phyloP scores from a whole-genome alignment of 92 coral and sea anemone genomes.

The Epizoanthus illoricatus region DNA sequence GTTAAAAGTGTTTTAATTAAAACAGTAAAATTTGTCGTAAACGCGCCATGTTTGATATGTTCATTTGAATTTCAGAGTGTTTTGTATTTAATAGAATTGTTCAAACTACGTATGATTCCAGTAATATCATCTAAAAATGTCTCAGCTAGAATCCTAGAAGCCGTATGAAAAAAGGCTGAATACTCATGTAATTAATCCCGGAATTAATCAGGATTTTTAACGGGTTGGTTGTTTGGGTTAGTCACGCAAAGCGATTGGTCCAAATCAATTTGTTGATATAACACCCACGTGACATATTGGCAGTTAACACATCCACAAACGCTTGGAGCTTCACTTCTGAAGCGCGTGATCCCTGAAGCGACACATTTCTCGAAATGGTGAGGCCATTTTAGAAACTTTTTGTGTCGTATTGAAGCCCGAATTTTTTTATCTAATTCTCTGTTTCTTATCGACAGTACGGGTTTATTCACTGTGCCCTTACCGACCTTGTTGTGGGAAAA shows the following conservation, averaged over 20 bases:
- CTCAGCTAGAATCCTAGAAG: too few relatives aligned
- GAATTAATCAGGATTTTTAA: background rate
- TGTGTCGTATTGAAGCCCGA: background rate
- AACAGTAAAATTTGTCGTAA: too few relatives aligned
- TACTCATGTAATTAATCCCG: background rate
- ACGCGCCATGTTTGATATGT: too few relatives aligned
- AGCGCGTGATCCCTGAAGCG: background rate
- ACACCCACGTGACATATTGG: constrained; percentile 23
- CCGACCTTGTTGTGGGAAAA: constrained; percentile 89
- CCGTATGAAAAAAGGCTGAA: too few relatives aligned
- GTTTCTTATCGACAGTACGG: constrained; percentile 74
- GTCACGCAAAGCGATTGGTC: constrained; percentile 20
- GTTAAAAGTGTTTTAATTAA: too few relatives aligned
- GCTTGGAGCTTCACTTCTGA: background rate
- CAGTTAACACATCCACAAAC: background rate
- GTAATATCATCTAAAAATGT: too few relatives aligned
- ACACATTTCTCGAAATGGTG: background rate
- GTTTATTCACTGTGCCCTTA: constrained; percentile 92
- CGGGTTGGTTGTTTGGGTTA: background rate
- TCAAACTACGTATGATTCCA: too few relatives aligned
- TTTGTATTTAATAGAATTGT: too few relatives aligned
- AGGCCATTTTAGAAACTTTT: background rate
- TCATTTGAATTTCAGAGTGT: too few relatives aligned
- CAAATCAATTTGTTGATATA: background rate
- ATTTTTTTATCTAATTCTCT: background rate